Evolutionary conservation across 1,140 invertebrate genomes (phyloP), one percentile per base, ranked within the genome.

Genomic region (Gryon sp.): DNA sequence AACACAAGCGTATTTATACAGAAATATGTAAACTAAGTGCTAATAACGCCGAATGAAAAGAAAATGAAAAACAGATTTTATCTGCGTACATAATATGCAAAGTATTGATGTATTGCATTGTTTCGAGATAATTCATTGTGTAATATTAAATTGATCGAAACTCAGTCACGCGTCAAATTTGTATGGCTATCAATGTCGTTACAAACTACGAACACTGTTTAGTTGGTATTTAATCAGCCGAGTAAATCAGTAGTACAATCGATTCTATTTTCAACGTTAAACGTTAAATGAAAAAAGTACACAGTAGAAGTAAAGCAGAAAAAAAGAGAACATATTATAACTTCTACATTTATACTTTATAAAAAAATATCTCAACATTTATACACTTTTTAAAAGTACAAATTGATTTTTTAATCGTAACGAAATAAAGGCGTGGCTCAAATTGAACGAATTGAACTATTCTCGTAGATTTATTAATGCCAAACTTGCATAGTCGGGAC

Each of bases 291-390:
- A n/a, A 28, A 28, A 2, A 28, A 28, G n/a, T 28, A 7, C 8
- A 9, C 26, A 1, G n/a, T 9, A 28, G 1, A 28, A 28, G 7
- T 28, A 9, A 28, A 28, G n/a, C 26, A 28, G n/a, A 28, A 28
- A 28, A n/a, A 28, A 28, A 3, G 26, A 28, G 7, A 9, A 28
- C 8, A n/a, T n/a, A n/a, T n/a, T n/a, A n/a, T n/a, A n/a, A n/a
- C n/a, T n/a, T n/a, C n/a, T 11, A 43, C 45, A 9, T 48, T 40
- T 18, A 38, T 24, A 53, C 20, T 41, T 36, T 41, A 45, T 52
- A 66, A 69, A 69, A 69, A 34, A 59, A 69, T 69, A 69, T 28
- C 9, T 50, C 43, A 52, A 50, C 43, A 59, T 59, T 69, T 69
- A 59, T 45, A 69, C 18, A n/a, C n/a, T n/a, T n/a, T 34, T 50